Evolutionary conservation across 2,113 vertebrate species (phyloP), one percentile per base, ranked within the genome.

Genomic region (Prietella phreatophila): DNA sequence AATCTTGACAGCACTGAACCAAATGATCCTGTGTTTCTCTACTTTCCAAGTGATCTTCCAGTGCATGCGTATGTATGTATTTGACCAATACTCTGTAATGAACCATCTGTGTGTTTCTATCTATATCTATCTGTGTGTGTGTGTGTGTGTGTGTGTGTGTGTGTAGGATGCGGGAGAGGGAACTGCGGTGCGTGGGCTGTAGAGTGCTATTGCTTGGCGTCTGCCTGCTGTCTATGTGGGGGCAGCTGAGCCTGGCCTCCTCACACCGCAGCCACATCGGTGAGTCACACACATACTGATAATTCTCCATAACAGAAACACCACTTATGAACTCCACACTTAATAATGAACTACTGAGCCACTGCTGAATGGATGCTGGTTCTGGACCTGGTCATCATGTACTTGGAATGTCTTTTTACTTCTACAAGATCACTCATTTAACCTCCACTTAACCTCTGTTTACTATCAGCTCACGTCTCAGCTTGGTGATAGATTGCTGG

Each of bases 261-360:
- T 93, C 94, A 36, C 96, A 97, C 94, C 96, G 96, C 91, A 97
- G 96, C 94, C 96, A 97, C 94, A 94, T 96, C 94, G 97, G 96
- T 97, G 96, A 83, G 94, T 85, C 80, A 86, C 58, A 80, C 39
- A 79, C 76, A 56, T 69, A 78, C 79, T 75, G 19, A 55, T 82
- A 8, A 39, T 36, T 2, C 27, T 84, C 42, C 36, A 76, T 75
- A 85, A 75, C 50, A 42, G 47, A 53, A 73, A 81, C 63, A 82
- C 39, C 30, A 73, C 73, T 56, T 53, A 84, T 67, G 30, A 84
- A 9, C 33, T 42, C 6, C 47, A 65, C n/a, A 42, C 25, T 80
- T 67, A 14, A 14, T 36, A 14, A 84, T 67, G 60, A 55, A 58
- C 20, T 78, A 8, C 42, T 76, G 81, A 83, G 69, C 55, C 30